Evolutionary conservation across 2,797 vertebrate species (phyloP), one percentile per base, ranked within the genome.

Genomic region (Chromobotia macracanthus): DNA sequence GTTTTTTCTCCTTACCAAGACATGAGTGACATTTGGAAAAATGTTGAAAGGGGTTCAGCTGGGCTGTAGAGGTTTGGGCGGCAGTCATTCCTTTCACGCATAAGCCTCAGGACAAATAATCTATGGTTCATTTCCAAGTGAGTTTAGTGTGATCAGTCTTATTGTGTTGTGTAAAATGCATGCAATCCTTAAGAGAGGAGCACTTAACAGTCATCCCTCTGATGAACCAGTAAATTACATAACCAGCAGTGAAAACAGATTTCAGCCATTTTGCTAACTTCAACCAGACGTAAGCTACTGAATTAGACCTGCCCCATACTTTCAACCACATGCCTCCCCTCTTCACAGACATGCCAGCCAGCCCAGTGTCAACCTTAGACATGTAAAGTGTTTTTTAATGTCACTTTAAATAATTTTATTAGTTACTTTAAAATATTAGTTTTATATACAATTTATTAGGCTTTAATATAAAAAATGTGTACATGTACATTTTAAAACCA

Each of bases 141-240:
- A 84, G 82, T 68, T 76, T 38, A 77, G 69, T 66, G 73, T 80
- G 56, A 86, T 86, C 81, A 68, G 67, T 72, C 78, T 83, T 58
- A 73, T 18, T 53, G 19, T 76, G 61, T 61, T 81, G 38, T 72
- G 83, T 85, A 60, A 80, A 80, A 82, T 55, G 53, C 71, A 66
- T 84, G 65, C 65, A 64, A 77, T 75, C 80, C 79, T 51, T 68
- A 68, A 68, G 66, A 82, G 69, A 41, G 18, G 55, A 61, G 64
- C 69, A 50, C 68, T 83, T 64, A 74, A 75, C 72, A 79, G 56
- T 61, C 31, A 58, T 56, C 41, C 55, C 9, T 66, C 46, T 83
- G 60, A 83, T 83, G 80, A 84, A 69, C 75, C 50, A 72, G 72
- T 75, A 78, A 86, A 88, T 85, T 25, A 82, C 58, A 74, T 83